These are phyloP conservation scores for Chydorus sphaericus DNA, from an alignment of 2,888 invertebrate genomes.

Conservation along the genomic window DNA sequence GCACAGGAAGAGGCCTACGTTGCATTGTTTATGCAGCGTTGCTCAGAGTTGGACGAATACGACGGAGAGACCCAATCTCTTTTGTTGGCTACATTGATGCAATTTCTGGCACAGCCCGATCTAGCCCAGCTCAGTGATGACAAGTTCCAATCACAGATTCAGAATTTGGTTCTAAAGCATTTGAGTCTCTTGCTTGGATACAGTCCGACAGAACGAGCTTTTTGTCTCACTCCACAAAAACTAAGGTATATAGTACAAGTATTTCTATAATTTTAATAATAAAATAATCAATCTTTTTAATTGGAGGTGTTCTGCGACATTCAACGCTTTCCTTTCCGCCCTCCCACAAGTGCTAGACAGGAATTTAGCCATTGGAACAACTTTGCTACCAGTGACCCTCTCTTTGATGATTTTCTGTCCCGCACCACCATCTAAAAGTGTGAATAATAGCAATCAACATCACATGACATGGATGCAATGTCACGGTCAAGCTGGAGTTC, in stretches of 20 bases:
- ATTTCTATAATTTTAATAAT: slow-evolving; percentile 2
- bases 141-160: slow-evolving; percentile 58
- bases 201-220: slow-evolving; percentile 75
- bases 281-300: slow-evolving; percentile 7
- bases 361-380: slow-evolving; percentile 84
- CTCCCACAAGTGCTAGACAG: slow-evolving; percentile 88
- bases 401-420: slow-evolving; percentile 66
- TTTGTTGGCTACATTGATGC: slow-evolving; percentile 88
- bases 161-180: slow-evolving; percentile 78
- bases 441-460: background rate
- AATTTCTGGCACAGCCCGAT: slow-evolving; percentile 72
- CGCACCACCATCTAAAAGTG: slow-evolving; percentile 41
- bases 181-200: slow-evolving; percentile 84
- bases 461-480: background rate
- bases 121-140: slow-evolving; percentile 49
- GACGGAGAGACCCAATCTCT: slow-evolving; percentile 92
- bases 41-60: slow-evolving; percentile 84
- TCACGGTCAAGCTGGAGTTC: background rate
- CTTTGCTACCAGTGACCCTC: slow-evolving; percentile 70
- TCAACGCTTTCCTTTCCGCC: slow-evolving; percentile 88
- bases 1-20: slow-evolving; percentile 55
- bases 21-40: slow-evolving; percentile 62
- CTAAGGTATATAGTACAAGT: slow-evolving; percentile 43
- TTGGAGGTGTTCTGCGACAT: slow-evolving; percentile 72
- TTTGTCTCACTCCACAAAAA: slow-evolving; percentile 75